Base-by-base conservation (phyloP, 2,797 vertebrate species). In the Pseudomugil tenellus region DNA sequence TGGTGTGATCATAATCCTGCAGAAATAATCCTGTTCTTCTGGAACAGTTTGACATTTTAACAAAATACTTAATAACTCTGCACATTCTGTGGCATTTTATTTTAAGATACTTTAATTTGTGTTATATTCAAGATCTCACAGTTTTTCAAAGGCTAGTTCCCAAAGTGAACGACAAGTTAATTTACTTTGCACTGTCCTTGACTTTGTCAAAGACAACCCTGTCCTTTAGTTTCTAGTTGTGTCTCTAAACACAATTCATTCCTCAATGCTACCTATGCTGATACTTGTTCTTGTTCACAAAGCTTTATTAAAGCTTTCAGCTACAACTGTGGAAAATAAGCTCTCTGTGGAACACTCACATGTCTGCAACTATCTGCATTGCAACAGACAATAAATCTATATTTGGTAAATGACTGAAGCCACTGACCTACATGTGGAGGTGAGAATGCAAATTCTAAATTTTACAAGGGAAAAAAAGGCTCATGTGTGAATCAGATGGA, bases 401-500 rank as follows among this genome's bases (percentile, higher is more conserved):
- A 13, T 49, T 67, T 63, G n/a, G 41, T n/a, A 48, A 35, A 7
- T 28, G 10, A 26, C 48, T 12, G 17, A 16, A 10, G 65, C 21
- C 26, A 29, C 54, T 76, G 53, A 55, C 28, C 39, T 65, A 58
- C 26, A 71, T 32, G 17, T 21, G 13, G 19, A 43, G 25, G 3
- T 10, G 32, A n/a, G 17, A 48, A 61, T 23, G 35, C 8, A 46
- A 56, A 48, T 39, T 16, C 11, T 19, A 19, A 17, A 49, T 25
- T 49, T 49, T 49, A 49, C 12, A 11, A 5, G 21, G 6, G 17
- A 19, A 49, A 48, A 49, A 61, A n/a, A 49, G 25, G 16, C 17
- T 56, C 28, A 31, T 64, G 59, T 74, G 67, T 2, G 43, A 70
- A 80, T 75, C 60, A 63, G 73, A 81, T 72, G 77, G 79, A 77